Evolutionary conservation across 2,797 vertebrate genomes (phyloP), one percentile per base, ranked within the genome.

Genomic region (Onychomys torridus): DNA sequence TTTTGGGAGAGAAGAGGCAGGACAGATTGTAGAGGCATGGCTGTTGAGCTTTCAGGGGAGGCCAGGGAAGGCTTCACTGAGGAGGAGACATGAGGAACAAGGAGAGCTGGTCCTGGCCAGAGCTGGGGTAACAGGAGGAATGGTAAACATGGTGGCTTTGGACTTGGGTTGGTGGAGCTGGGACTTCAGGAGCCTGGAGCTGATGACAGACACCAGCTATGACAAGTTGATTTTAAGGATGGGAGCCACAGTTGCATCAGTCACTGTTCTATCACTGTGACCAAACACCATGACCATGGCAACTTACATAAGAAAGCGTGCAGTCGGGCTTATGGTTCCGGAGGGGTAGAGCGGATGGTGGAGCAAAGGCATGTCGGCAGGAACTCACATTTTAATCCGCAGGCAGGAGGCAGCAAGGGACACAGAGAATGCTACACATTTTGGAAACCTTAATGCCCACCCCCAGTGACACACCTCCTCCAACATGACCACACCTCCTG

Each of bases 361-460:
- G 12, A 5, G 11, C 63, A n/a, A n/a, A 67, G 71, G 6, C 21
- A 1, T 8, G 43, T 11, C 0, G 1, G 29, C 19, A 0, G 13
- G 46, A 85, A 32, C 32, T 52, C 83, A 85, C 63, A n/a, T 86
- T 63, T n/a, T 46, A 32, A 52, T 25, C 63, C 14, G 6, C 49
- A 85, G 65, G 8, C 57, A 32, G 27, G 37, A 63, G 27, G 29
- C 46, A 78, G 17, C 32, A 78, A 55, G 32, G 43, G 34, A n/a
- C 57, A 29, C 29, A 0, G 61, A 49, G 29, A 85, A 67, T 23
- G 29, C 43, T 32, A 32, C 82, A 59, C 34, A 29, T 67, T 43
- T 34, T 67, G 67, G 82, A 65, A 84, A 65, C 29, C 83, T 85
- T 32, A 49, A n/a, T 67, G 46, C 46, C 43, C 32, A 67, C 65